Evolutionary conservation across 2,113 vertebrate species (phyloP).

Genomic region (Zosterops borbonicus): DNA sequence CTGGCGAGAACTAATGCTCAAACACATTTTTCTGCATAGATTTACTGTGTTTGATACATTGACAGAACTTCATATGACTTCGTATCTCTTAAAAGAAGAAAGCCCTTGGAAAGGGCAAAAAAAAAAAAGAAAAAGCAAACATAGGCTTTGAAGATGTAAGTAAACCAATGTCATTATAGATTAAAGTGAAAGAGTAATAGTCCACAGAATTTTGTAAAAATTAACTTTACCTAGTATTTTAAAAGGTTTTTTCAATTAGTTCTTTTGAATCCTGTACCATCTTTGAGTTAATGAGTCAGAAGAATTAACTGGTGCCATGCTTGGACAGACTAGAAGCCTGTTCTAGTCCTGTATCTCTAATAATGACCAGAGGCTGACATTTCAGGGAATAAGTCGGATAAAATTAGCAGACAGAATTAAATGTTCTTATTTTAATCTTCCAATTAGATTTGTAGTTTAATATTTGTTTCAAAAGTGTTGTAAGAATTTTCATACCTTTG

Average conservation of each 20-base stretch:
- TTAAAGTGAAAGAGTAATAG: background rate
- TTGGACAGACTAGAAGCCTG: background rate
- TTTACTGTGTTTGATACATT: constrained; percentile 26
- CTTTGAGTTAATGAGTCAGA: background rate
- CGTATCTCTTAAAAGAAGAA: constrained; percentile 13
- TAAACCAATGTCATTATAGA: background rate
- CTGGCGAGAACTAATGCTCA: constrained; percentile 26
- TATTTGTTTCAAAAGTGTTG: background rate
- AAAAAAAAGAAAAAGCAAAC: background rate
- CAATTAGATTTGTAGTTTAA: background rate
- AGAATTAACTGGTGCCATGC: background rate
- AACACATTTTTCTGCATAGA: constrained; percentile 27
- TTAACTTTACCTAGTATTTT: background rate
- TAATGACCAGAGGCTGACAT: background rate
- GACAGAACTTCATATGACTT: constrained; percentile 12
- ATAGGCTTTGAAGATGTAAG: background rate
- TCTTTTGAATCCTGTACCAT: background rate
- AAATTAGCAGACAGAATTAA: background rate
- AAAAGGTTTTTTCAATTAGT: background rate
- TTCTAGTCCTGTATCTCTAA: background rate
- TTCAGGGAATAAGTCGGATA: background rate
- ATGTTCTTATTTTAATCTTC: background rate
- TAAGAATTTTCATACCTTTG: background rate
- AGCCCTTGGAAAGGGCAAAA: background rate
- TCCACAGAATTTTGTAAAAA: background rate